Percentiles rank a stretch among this genome's conserved stretches.
Conservation (phyloP, 2,888 invertebrate species). For the Junonia oenone region DNA sequence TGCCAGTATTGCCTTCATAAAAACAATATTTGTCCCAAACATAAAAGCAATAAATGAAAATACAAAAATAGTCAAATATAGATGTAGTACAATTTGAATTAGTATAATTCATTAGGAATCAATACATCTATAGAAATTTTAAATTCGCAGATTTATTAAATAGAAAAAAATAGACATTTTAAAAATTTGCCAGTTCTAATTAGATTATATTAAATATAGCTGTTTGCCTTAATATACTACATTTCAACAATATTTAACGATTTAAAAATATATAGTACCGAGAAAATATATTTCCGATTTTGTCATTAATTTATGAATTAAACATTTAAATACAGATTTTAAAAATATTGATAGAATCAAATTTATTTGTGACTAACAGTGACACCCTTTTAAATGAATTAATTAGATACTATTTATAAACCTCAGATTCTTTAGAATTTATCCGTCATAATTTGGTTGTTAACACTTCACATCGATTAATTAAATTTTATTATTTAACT, state of each 20-base stretch:
- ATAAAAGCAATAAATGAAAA: constrained; percentile 10
- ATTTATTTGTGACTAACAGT: too few species aligned
- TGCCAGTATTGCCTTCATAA: too few species aligned
- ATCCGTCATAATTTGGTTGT: background rate
- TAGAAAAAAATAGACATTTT: constrained; percentile 3
- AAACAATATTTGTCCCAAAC: background rate
- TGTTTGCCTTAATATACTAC: background rate
- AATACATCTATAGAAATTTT: background rate
- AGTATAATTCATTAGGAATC: background rate
- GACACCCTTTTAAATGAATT: too few species aligned
- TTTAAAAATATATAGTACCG: background rate
- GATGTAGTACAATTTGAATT: background rate
- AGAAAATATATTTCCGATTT: background rate
- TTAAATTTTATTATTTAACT: background rate
- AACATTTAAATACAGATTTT: too few species aligned
- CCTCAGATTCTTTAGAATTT: too few species aligned
- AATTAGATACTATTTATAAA: too few species aligned
- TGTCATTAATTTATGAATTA: too few species aligned
- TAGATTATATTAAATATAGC: background rate
- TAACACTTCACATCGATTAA: background rate
- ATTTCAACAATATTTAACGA: background rate
- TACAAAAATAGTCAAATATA: constrained; percentile 3
- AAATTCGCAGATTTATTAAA: background rate
- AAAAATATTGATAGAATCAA: too few species aligned
- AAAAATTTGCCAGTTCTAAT: background rate